These are phyloP conservation scores for Caenorhabditis inopinata DNA, from an alignment of 1,140 invertebrate genomes.

Conservation along the genomic window DNA sequence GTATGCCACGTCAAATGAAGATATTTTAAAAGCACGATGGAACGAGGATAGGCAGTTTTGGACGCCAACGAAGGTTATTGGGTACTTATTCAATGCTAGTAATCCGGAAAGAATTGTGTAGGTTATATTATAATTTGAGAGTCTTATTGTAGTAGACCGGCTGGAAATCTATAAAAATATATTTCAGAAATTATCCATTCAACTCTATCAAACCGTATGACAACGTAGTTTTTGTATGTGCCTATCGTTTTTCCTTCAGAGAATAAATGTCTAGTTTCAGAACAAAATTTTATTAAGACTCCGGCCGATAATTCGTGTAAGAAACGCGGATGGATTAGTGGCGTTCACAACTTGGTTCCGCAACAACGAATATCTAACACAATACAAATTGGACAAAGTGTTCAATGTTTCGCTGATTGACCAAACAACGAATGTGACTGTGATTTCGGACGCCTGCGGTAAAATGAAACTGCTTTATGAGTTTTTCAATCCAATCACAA, in stretches of 20 bases:
- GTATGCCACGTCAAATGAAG: background rate
- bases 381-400: slow-evolving; percentile 23
- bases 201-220: background rate
- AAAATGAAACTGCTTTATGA: background rate
- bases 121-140: background rate
- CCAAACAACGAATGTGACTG: background rate
- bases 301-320: background rate
- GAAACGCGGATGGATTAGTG: background rate
- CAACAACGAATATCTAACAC: background rate
- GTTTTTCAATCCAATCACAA: slow-evolving; percentile 5
- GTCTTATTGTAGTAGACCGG: background rate
- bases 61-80: background rate
- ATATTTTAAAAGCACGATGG: background rate
- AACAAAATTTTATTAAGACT: slow-evolving; percentile 12
- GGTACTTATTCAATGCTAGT: background rate
- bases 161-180: no score
- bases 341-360: background rate
- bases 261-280: background rate
- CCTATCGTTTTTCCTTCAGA: background rate
- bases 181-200: slow-evolving; percentile 13
- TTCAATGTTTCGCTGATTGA: slow-evolving; percentile 4
- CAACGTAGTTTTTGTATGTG: background rate
- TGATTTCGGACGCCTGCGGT: background rate
- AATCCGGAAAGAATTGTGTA: background rate
- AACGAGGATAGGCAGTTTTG: background rate